Conservation (phyloP, 2,113 vertebrate genomes). For the Syrmaticus mikado region DNA sequence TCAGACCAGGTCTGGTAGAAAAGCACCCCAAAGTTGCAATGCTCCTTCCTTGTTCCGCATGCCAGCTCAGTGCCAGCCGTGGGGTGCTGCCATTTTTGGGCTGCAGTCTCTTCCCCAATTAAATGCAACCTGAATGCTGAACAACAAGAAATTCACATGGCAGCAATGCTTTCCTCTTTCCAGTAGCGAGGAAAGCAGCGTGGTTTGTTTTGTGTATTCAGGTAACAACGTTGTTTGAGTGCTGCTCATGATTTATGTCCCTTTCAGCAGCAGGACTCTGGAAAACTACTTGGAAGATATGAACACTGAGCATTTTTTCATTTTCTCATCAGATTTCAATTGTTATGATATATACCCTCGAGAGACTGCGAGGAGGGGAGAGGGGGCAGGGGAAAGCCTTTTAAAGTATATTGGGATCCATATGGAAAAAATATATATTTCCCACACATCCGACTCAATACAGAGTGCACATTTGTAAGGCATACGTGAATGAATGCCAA, state of each 20-base stretch:
- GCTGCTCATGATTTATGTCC: slow-evolving; percentile 60
- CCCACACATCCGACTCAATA: slow-evolving; percentile 35
- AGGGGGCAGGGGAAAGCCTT: slow-evolving; percentile 45
- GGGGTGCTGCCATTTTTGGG: background rate
- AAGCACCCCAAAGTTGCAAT: background rate
- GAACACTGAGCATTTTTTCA: slow-evolving; percentile 62
- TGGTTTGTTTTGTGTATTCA: slow-evolving; percentile 17
- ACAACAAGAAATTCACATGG: background rate
- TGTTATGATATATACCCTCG: slow-evolving; percentile 71
- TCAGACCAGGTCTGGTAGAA: background rate
- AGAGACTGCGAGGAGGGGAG: background rate
- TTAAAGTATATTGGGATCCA: slow-evolving; percentile 65
- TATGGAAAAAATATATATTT: slow-evolving; percentile 80
- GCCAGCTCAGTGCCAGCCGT: background rate
- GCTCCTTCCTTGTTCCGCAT: background rate
- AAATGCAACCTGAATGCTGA: background rate
- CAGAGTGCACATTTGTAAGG: slow-evolving; percentile 67
- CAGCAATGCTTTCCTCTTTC: background rate
- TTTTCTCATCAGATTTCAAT: slow-evolving; percentile 78
- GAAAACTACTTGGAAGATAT: slow-evolving; percentile 74
- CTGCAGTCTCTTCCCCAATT: background rate
- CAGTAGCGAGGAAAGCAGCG: slow-evolving; percentile 7
- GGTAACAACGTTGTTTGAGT: slow-evolving; percentile 15
- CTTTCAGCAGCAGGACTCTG: slow-evolving; percentile 65
- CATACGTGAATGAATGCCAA: slow-evolving; percentile 68